Evolutionary conservation across 2,797 vertebrate species (phyloP), one percentile per base, ranked within the genome.

Genomic region (Cirrhinus mrigala): DNA sequence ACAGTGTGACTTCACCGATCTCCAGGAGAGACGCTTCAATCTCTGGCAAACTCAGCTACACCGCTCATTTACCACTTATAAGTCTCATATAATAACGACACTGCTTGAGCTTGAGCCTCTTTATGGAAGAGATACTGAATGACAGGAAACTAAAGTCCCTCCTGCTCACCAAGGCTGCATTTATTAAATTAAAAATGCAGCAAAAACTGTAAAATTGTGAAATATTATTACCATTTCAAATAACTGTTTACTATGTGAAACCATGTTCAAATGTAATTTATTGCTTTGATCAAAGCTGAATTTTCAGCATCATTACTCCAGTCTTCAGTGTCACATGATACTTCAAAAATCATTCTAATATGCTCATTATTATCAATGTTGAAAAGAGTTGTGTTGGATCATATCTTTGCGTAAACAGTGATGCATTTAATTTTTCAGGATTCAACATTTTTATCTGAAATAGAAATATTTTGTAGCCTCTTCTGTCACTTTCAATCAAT

Each of bases 21-120:
- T 83, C 44, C 27, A 75, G 70, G 56, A 83, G 69, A 83, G 70
- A 75, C 2, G 56, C 81, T 82, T 82, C 70, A 75, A 62, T 75
- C 56, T 68, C 48, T 68, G 73, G 60, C 81, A 64, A 37, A 68
- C 82, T 75, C 81, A 64, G 44, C 73, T 24, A 54, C 29, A 1
- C 73, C 10, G 33, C 71, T 83, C 73, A 76, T 77, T 83, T 68
- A 76, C 11, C 48, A 9, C 60, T 83, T 69, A 52, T 81, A 44
- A 81, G 22, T 12, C 79, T 24, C 79, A 70, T 70, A 81, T 71
- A 69, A 56, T 81, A 71, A 56, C 50, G 71, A 24, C 60, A 62
- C 54, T 46, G 80, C 20, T 24, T 58, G 66, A 69, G 33, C n/a
- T 58, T 22, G 18, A 73, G 69, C 40, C 12, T 46, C 68, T 79